These are phyloP conservation scores for Rotaria macrura DNA, from an alignment of 2,888 invertebrate species.

Conservation along the genomic window DNA sequence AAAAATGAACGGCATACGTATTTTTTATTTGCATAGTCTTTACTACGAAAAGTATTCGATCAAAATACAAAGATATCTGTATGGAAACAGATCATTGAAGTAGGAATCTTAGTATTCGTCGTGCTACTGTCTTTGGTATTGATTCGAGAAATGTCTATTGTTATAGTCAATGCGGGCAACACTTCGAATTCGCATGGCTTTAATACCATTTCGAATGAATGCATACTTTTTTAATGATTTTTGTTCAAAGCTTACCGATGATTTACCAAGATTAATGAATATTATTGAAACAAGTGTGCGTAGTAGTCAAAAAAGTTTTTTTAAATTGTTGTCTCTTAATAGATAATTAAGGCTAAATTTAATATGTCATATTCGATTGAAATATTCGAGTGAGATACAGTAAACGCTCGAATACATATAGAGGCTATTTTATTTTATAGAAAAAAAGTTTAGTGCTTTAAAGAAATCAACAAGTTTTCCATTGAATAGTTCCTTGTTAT, in stretches of 20 bases:
- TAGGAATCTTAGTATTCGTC: neutral
- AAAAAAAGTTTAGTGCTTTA: too few relatives aligned
- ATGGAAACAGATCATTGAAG: slow-evolving; percentile 10
- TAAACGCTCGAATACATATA: too few relatives aligned
- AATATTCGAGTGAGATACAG: too few relatives aligned
- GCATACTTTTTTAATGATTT: neutral
- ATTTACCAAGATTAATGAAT: neutral
- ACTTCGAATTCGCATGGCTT: neutral
- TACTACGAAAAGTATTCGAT: neutral
- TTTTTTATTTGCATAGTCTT: neutral
- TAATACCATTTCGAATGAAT: neutral
- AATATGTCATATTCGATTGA: too few relatives aligned
- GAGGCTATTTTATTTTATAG: too few relatives aligned
- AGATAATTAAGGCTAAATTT: too few relatives aligned
- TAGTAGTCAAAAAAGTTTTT: neutral
- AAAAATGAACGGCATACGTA: neutral
- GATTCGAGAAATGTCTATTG: neutral
- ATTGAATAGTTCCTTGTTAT: too few relatives aligned
- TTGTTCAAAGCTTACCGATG: neutral
- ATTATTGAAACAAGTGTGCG: neutral
- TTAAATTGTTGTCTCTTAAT: too few relatives aligned
- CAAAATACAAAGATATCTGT: neutral
- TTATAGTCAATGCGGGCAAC: neutral
- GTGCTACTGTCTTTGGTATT: too few relatives aligned
- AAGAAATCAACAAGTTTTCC: too few relatives aligned